Percentiles rank a stretch among this genome's conserved stretches.
Evolutionary conservation across 2,113 vertebrate genomes (phyloP).

Genomic region (Thamnaconus septentrionalis): DNA sequence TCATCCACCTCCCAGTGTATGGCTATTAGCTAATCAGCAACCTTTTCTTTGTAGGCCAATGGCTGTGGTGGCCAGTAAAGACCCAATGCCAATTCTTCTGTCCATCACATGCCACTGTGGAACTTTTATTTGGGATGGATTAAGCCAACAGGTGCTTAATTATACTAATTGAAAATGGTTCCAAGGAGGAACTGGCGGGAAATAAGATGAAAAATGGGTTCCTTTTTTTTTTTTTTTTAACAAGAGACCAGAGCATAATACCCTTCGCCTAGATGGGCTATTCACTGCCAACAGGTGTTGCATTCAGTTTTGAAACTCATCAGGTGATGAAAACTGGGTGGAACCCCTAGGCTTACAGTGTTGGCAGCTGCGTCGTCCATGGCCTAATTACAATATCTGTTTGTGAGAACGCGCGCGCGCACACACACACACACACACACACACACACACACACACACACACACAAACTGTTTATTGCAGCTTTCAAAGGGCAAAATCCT

Average conservation of each 20-base stretch:
- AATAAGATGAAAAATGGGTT: neutral
- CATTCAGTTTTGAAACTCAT: slow-evolving; percentile 16
- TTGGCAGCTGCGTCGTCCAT: slow-evolving; percentile 55
- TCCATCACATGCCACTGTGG: neutral
- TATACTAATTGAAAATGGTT: slow-evolving; percentile 31
- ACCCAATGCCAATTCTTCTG: slow-evolving; percentile 44
- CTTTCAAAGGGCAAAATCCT: slow-evolving; percentile 43
- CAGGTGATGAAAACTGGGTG: slow-evolving; percentile 32
- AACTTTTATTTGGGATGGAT: slow-evolving; percentile 25
- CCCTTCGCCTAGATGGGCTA: slow-evolving; percentile 2
- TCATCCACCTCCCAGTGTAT: slow-evolving; percentile 21
- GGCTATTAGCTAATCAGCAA: neutral
- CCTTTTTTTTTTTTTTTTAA: slow-evolving; percentile 10
- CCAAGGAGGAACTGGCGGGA: neutral
- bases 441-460: slow-evolving; percentile 5
- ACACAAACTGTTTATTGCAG: slow-evolving; percentile 22
- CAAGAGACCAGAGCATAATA: neutral
- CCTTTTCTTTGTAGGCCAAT: neutral
- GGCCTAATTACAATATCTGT: slow-evolving; percentile 20
- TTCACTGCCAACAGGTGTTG: slow-evolving; percentile 36
- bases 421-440: slow-evolving; percentile 9
- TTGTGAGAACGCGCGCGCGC: slow-evolving; percentile 10
- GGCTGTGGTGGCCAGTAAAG: slow-evolving; percentile 34
- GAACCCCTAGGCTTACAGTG: slow-evolving; percentile 15
- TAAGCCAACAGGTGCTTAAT: slow-evolving; percentile 58